phyloP scores from a whole-genome alignment of 2,113 vertebrate genomes.

The Ctenomys sociabilis region DNA sequence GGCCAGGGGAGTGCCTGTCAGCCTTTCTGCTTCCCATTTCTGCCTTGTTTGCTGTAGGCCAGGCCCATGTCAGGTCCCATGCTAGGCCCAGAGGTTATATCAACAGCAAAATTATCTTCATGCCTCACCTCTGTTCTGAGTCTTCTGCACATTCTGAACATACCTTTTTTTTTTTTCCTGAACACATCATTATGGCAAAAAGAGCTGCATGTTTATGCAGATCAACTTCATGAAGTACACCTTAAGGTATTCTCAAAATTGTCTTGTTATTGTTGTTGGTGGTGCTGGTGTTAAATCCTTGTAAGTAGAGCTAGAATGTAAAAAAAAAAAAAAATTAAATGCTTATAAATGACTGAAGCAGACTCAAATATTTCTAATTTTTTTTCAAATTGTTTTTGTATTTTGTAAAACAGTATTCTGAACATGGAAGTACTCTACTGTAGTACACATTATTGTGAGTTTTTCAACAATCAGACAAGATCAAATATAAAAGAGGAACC shows the following conservation, averaged over 20 bases:
- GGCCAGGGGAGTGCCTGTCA: background rate
- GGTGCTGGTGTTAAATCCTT: background rate
- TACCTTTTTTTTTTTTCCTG: too few species aligned
- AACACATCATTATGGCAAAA: rapidly evolving
- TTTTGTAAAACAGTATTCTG: background rate
- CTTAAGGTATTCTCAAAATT: background rate
- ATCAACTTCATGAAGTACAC: background rate
- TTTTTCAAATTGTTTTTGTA: background rate
- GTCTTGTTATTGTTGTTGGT: background rate
- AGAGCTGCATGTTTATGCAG: background rate
- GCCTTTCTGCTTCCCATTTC: rapidly evolving
- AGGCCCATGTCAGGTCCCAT: rapidly evolving
- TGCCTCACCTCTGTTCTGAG: rapidly evolving
- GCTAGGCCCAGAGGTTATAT: background rate
- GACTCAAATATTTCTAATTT: background rate
- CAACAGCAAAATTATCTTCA: rapidly evolving
- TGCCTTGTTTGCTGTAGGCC: rapidly evolving
- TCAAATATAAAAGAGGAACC: background rate
- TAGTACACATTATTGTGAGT: background rate
- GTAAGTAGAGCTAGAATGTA: background rate
- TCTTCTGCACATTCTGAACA: rapidly evolving
- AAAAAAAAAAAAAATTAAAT: background rate
- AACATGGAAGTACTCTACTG: background rate
- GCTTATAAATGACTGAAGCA: background rate
- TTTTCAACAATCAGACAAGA: background rate